Conservation (phyloP, 2,888 invertebrate genomes). For the Hedychridium roseum region DNA sequence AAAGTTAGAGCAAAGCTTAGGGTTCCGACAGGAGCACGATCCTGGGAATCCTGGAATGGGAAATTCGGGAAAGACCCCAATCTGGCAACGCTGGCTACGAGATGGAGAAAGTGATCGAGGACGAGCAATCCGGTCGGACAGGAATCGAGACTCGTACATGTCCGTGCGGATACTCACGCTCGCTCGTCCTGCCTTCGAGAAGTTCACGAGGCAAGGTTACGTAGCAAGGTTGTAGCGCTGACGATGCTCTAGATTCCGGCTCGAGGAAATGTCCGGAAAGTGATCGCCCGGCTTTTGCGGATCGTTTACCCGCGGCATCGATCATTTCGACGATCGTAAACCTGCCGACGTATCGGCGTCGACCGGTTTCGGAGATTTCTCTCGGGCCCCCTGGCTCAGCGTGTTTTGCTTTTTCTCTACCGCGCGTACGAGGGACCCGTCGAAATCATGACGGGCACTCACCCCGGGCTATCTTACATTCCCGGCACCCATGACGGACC, state of each 20-base stretch:
- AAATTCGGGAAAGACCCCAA: neutral
- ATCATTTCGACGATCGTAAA: no score
- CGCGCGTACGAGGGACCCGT: no score
- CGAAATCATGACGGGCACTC: no score
- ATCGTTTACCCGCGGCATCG: no score
- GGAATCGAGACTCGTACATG: neutral
- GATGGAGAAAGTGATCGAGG: slow-evolving; percentile 62
- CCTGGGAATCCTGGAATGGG: neutral
- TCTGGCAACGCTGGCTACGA: slow-evolving; percentile 26
- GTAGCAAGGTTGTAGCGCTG: slow-evolving; percentile 53
- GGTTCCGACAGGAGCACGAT: neutral
- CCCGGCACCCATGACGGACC: no score
- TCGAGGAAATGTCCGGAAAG: no score
- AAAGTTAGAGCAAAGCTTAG: no score
- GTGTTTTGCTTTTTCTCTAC: slow-evolving; percentile 23
- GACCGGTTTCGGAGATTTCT: slow-evolving; percentile 19
- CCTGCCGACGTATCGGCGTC: neutral
- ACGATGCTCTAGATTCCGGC: slow-evolving; percentile 43
- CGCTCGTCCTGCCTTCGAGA: slow-evolving; percentile 28
- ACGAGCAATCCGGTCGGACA: slow-evolving; percentile 35
- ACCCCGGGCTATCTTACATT: no score
- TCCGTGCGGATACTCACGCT: slow-evolving; percentile 2
- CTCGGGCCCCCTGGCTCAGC: slow-evolving; percentile 14
- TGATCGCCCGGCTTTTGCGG: no score
- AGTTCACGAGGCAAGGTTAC: slow-evolving; percentile 60